phyloP scores from a whole-genome alignment of 23 tunicate species.

The Pegea sp. region DNA sequence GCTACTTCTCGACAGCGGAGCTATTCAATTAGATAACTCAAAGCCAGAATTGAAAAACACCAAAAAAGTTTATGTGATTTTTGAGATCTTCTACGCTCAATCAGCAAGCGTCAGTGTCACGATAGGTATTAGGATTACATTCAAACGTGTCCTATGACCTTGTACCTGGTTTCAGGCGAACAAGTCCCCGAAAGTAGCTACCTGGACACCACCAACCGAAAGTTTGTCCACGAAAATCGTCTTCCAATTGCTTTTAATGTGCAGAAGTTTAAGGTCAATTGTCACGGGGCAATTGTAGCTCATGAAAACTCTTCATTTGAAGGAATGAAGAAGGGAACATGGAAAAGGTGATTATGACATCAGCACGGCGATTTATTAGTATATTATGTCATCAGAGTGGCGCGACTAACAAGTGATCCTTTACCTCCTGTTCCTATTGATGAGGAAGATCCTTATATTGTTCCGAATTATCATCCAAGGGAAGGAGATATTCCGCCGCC shows the following conservation, averaged over 20 bases:
- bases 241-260: constrained; percentile 81
- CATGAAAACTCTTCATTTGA: constrained; percentile 40
- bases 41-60: constrained; percentile 33
- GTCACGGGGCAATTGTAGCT: constrained; percentile 68
- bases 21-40: constrained; percentile 38
- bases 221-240: constrained; percentile 58
- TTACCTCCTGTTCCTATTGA: too few relatives aligned
- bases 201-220: constrained; percentile 73
- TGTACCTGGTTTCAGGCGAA: constrained; percentile 20
- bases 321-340: constrained; percentile 58
- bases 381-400: too few relatives aligned
- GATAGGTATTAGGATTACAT: constrained; percentile 16
- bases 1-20: constrained; percentile 65
- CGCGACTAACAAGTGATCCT: too few relatives aligned
- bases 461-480: too few relatives aligned
- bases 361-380: too few relatives aligned
- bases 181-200: constrained; percentile 56
- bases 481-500: too few relatives aligned
- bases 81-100: constrained; percentile 60
- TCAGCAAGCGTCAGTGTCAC: constrained; percentile 85
- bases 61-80: constrained; percentile 57
- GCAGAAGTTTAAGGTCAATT: constrained; percentile 73
- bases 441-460: too few relatives aligned
- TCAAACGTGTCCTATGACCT: not conserved
- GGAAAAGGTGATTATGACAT: too few relatives aligned